These are phyloP conservation scores for Psephotus haematonotus DNA, from an alignment of 2,113 vertebrate species.

Conservation along the genomic window DNA sequence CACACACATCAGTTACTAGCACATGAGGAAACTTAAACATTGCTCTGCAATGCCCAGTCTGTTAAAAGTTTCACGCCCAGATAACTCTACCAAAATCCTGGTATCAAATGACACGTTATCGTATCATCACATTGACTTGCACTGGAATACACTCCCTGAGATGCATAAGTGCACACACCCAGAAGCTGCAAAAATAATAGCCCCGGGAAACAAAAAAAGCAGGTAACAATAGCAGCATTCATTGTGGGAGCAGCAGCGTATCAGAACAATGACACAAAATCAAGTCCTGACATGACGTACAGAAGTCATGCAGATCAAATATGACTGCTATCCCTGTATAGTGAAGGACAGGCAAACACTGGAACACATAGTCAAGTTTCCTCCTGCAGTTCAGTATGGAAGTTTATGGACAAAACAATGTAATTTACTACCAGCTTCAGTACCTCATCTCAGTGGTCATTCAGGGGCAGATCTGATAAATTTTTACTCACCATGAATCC, in stretches of 20 bases:
- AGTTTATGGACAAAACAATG: not conserved
- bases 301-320: not conserved
- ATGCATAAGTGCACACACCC: fast-evolving
- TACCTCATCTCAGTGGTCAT: not conserved
- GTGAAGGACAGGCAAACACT: not conserved
- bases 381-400: not conserved
- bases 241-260: not conserved
- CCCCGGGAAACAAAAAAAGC: not conserved
- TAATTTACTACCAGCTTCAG: not conserved
- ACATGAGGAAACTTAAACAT: not conserved
- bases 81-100: not conserved
- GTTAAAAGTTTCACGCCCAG: not conserved
- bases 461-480: not conserved
- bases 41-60: not conserved
- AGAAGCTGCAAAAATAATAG: not conserved
- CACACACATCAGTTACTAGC: not conserved
- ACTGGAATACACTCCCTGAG: not conserved
- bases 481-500: not conserved
- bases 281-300: not conserved
- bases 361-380: not conserved
- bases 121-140: not conserved
- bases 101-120: not conserved
- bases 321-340: not conserved
- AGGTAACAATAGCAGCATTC: constrained; percentile 2
- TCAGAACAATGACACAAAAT: not conserved